phyloP scores from a whole-genome alignment of 2,888 invertebrate genomes.

The Sminthurides aquaticus region DNA sequence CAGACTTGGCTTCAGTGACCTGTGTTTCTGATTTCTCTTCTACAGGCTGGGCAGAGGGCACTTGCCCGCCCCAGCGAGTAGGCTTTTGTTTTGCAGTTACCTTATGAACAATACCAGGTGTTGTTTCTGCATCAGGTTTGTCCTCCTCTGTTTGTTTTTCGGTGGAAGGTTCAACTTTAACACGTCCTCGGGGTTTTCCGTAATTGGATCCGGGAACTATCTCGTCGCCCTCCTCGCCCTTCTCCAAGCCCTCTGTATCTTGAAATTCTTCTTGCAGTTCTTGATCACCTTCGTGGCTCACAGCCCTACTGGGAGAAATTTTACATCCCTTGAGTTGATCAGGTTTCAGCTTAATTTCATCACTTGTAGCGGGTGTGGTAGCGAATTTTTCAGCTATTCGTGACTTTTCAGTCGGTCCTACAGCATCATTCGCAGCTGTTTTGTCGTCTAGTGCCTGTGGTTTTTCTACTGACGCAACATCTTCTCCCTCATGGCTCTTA shows the following conservation, averaged over 20 bases:
- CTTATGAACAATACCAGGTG: conserved; percentile 9
- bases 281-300: too few species aligned
- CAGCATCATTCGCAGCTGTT: conserved; percentile 7
- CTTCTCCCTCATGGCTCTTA: conserved; percentile 4
- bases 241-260: too few species aligned
- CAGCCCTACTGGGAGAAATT: too few species aligned
- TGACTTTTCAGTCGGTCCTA: conserved; percentile 2
- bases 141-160: conserved; percentile 6
- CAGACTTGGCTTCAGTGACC: not conserved
- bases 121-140: conserved; percentile 27
- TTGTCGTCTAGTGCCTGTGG: not conserved
- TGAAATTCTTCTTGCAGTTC: too few species aligned
- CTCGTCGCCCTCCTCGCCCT: conserved; percentile 5
- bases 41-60: conserved; percentile 11
- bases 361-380: too few species aligned
- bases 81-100: conserved; percentile 5
- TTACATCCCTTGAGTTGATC: too few species aligned
- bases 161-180: conserved; percentile 1
- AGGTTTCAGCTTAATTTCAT: too few species aligned
- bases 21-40: too few species aligned
- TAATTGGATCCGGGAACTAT: conserved; percentile 10
- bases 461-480: not conserved
- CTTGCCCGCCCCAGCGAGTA: conserved; percentile 3
- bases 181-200: too few species aligned
- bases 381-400: too few species aligned